A percentile compares a stretch with the other conserved stretches of the same genome.
Conservation (phyloP, 2,797 vertebrate species). For the Alcedo quadribrachys region DNA sequence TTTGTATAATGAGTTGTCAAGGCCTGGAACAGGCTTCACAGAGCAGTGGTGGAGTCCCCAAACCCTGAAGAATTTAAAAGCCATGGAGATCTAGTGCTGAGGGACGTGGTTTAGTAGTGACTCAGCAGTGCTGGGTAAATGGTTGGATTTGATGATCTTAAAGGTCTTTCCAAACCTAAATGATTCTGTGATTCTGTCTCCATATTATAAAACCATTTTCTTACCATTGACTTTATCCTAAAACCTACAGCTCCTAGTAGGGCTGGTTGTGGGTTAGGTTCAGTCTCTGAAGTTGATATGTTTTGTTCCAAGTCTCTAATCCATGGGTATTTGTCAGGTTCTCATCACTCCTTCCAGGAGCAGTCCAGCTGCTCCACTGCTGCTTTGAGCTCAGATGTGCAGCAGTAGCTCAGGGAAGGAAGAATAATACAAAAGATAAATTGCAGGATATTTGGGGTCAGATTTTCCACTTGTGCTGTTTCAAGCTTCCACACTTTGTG, state of each 20-base stretch:
- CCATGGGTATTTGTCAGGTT: not conserved
- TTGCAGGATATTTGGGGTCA: not conserved
- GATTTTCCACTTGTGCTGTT: not conserved
- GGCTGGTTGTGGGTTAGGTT: not conserved
- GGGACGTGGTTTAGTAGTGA: not conserved
- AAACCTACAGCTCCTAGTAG: not conserved
- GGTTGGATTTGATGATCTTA: not conserved
- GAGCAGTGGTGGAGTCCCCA: not conserved
- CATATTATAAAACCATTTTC: not conserved
- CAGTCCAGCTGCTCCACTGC: not conserved
- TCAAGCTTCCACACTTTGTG: not conserved
- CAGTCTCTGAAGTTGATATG: not conserved
- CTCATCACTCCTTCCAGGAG: not conserved
- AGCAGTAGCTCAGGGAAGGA: not conserved
- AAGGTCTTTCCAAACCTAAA: not conserved
- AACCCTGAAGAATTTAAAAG: not conserved
- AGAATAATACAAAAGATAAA: not conserved
- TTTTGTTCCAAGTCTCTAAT: not conserved
- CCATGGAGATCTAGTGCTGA: not conserved
- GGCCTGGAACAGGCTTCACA: not conserved
- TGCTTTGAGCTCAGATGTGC: not conserved
- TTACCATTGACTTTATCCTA: not conserved
- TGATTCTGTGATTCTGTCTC: not conserved
- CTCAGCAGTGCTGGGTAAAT: not conserved
- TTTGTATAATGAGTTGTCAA: not conserved